Conservation (phyloP, 2,113 vertebrate species). For the Cyrtonyx montezumae region DNA sequence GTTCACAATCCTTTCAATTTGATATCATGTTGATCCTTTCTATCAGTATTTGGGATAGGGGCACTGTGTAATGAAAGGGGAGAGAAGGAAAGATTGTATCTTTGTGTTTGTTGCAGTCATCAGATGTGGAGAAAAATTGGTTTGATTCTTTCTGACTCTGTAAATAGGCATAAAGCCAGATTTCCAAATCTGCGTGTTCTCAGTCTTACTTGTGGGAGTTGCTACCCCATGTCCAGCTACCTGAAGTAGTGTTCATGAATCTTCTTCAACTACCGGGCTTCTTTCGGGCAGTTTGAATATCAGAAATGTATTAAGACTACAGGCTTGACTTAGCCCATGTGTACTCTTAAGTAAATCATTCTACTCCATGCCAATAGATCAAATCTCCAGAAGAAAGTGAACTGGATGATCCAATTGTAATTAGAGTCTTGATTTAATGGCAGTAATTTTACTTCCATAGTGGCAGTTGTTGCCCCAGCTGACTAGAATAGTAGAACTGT, state of each 20-base stretch:
- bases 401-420: constrained; percentile 43
- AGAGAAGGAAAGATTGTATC: not conserved
- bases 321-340: accelerated
- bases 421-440: constrained; percentile 56
- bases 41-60: not conserved
- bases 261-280: not conserved
- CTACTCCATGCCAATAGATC: not conserved
- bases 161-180: not conserved
- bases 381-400: constrained; percentile 8
- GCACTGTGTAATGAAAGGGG: not conserved
- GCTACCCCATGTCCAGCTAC: not conserved
- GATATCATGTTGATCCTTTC: not conserved
- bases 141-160: not conserved
- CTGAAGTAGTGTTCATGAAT: not conserved
- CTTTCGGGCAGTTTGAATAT: not conserved
- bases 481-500: not conserved
- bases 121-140: not conserved
- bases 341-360: not conserved
- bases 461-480: not conserved
- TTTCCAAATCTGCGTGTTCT: not conserved
- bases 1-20: not conserved
- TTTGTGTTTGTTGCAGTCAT: not conserved
- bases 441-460: not conserved
- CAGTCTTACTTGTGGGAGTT: not conserved
- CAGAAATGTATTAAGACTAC: accelerated